Percentiles rank a stretch among this genome's conserved stretches.
These are phyloP conservation scores for Drosophila ercepeae DNA, from an alignment of 1,140 invertebrate species.

Conservation along the genomic window DNA sequence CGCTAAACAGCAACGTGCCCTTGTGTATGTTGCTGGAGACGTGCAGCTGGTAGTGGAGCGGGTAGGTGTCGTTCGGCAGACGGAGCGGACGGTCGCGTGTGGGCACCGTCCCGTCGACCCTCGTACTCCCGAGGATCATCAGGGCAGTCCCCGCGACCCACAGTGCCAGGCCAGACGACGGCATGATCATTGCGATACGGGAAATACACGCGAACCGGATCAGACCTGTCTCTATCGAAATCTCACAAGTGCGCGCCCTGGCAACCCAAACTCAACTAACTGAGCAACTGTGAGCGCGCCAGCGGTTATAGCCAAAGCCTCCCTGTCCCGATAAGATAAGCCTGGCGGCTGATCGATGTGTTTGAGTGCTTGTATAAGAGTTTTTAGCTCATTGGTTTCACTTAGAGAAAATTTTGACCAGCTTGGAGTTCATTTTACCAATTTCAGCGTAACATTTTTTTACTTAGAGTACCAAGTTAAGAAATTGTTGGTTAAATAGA, in stretches of 20 bases:
- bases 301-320: constrained; percentile 44
- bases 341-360: constrained; percentile 45
- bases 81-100: constrained; percentile 81
- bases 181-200: constrained; percentile 42
- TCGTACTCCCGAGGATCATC: constrained; percentile 12
- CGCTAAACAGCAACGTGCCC: constrained; percentile 85
- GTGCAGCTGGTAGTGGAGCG: constrained; percentile 87
- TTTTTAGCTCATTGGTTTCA: not conserved
- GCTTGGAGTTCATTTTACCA: too few species aligned
- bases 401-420: not conserved
- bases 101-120: constrained; percentile 1
- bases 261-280: constrained; percentile 67
- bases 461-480: too few species aligned
- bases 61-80: constrained; percentile 86
- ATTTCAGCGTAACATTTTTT: too few species aligned
- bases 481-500: too few species aligned
- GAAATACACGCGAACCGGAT: constrained; percentile 24
- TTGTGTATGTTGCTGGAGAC: constrained; percentile 86
- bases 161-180: constrained; percentile 9
- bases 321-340: constrained; percentile 63
- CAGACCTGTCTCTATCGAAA: not conserved
- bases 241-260: constrained; percentile 45
- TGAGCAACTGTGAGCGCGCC: constrained; percentile 12
- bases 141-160: constrained; percentile 12
- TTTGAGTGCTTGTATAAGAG: constrained; percentile 35